phyloP scores from a whole-genome alignment of 2,113 vertebrate genomes.

The Lasiurus cinereus region DNA sequence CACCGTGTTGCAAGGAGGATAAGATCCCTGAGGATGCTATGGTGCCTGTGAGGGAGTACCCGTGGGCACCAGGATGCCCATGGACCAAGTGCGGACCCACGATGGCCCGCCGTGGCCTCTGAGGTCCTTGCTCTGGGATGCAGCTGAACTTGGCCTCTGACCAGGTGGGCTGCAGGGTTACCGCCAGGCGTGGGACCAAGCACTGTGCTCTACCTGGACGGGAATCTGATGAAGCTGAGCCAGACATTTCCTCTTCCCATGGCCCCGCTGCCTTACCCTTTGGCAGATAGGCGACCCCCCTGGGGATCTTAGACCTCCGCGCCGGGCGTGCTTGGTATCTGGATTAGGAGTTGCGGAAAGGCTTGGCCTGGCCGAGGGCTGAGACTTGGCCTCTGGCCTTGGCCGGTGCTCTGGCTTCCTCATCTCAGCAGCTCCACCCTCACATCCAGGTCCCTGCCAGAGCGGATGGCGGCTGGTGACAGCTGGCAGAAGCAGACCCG shows the following conservation, averaged over 20 bases:
- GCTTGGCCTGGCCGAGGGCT: neutral
- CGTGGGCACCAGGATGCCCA: neutral
- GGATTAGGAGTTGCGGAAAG: neutral
- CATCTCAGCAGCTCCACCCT: too few relatives aligned
- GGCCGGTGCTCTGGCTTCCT: accelerated
- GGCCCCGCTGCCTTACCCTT: neutral
- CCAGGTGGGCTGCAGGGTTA: neutral
- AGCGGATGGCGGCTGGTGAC: neutral
- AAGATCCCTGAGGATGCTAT: neutral
- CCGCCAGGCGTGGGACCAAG: neutral
- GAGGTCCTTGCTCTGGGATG: neutral
- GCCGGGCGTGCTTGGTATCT: neutral
- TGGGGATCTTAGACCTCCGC: neutral
- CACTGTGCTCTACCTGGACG: neutral
- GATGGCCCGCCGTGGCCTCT: too few relatives aligned
- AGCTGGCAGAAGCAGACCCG: neutral
- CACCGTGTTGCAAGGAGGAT: neutral
- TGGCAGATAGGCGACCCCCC: neutral
- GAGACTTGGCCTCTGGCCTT: neutral
- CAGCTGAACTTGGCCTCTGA: neutral
- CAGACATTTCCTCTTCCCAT: neutral
- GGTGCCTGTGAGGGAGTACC: accelerated
- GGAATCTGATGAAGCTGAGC: neutral
- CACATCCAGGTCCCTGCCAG: neutral
- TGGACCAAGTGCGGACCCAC: neutral